Evolutionary conservation across 2,797 vertebrate genomes (phyloP), one percentile per base, ranked within the genome.

Genomic region (Sebastolobus alascanus): DNA sequence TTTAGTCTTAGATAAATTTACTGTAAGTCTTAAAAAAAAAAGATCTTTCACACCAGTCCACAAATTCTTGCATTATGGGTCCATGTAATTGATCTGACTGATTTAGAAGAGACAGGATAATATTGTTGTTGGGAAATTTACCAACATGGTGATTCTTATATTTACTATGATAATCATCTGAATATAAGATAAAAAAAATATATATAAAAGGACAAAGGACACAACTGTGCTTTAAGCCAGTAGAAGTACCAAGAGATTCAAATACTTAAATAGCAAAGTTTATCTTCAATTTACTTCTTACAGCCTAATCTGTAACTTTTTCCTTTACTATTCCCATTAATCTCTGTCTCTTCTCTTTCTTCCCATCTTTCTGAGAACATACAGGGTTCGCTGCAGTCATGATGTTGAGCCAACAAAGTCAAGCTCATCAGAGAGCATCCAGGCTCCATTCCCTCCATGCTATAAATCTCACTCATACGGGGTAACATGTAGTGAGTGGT

Each of bases 401-500:
- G 69, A 87, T 84, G 84, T 82, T 83, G 82, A 88, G 83, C 89
- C 84, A 90, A 93, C 90, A 92, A 86, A 91, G 83, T 82, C 75
- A 38, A 76, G 7, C 89, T 92, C 88, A 92, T 94, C 86, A 89
- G 80, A 16, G 73, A 75, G 60, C 77, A 79, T 60, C 68, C 68
- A 46, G 75, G 60, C 61, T 82, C 75, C 72, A 63, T 92, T 89
- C 77, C 77, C 74, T 60, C 61, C 50, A 71, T 77, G 81, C 80
- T 64, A 94, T 95, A 94, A 95, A 93, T 94, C 92, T 93, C 78
- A 84, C 59, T 80, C 66, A 69, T 31, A 12, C 27, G 3, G 33
- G 35, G 7, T 60, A 80, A 74, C 75, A 73, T 75, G 71, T 16
- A n/a, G 31, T 31, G 37, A 82, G 37, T 22, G 35, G 25, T 77